Evolutionary conservation across 2,797 vertebrate species (phyloP), one percentile per base, ranked within the genome.

Genomic region (Dipus sagitta): DNA sequence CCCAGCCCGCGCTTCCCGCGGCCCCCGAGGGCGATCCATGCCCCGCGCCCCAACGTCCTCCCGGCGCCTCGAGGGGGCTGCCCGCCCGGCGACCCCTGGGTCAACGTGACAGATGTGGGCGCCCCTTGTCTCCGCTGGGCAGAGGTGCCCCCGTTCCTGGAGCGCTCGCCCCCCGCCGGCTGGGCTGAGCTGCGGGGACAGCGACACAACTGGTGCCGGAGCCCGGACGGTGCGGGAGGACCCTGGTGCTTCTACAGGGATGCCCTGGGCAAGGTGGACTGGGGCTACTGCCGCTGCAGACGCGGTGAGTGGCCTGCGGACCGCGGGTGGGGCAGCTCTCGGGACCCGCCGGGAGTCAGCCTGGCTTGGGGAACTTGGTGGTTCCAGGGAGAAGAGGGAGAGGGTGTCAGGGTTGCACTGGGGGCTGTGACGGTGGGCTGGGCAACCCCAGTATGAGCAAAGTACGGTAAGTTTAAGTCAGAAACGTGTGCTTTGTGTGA

Each of bases 211-310:
- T 98, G 98, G 74, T 99, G 99, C 88, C 97, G 98, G 77, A 99
- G 99, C 94, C 98, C 98, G 15, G 99, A 99, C 97, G 98, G 98
- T 88, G 97, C 98, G 90, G 98, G 98, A 94, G 97, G 98, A 96
- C 98, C 99, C 71, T 99, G 99, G 98, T 99, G 99, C 97, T 99
- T 99, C 96, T 98, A 98, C 78, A 96, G 93, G 65, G 98, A 96
- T 97, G 97, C 92, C 80, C 97, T 94, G 68, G 98, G 98, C 93
- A 98, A 98, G 92, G 97, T 98, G 87, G 99, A 99, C 98, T 99
- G 99, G 98, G 99, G 98, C 5, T 99, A 99, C 97, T 99, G 99
- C 93, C 98, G 98, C 98, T 99, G 99, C 98, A 98, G 98, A 97
- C 98, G 98, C 98, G 99, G 99, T 99, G 98, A 97, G 98, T 76